Conservation (phyloP, 2,888 invertebrate genomes). For the Hemistola chrysoprasaria region DNA sequence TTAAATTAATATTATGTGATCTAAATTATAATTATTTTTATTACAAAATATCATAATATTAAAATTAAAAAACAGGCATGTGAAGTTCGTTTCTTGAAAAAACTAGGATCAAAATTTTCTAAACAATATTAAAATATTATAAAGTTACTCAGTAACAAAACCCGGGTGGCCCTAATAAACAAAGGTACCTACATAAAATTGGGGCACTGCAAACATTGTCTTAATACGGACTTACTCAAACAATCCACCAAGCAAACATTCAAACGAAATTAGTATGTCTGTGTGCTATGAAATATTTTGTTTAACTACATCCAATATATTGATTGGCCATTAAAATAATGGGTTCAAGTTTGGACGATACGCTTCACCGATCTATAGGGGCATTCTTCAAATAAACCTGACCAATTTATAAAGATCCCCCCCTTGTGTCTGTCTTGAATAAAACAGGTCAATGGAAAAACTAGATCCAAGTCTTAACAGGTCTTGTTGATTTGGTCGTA, state of each 20-base stretch:
- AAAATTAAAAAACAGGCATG: no score
- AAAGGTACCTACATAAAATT: conserved; percentile 43
- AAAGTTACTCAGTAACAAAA: conserved; percentile 11
- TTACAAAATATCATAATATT: no score
- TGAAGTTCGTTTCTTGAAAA: not conserved
- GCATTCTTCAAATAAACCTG: conserved; percentile 48
- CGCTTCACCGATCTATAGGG: conserved; percentile 57
- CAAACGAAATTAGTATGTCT: conserved; percentile 72
- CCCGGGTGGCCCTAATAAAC: conserved; percentile 23
- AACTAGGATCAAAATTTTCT: no score
- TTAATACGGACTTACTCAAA: conserved; percentile 68
- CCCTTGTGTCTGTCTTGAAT: conserved; percentile 11
- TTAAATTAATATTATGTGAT: no score
- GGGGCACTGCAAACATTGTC: conserved; percentile 55
- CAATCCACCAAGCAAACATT: conserved; percentile 74
- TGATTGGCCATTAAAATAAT: conserved; percentile 75
- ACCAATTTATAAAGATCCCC: conserved; percentile 22
- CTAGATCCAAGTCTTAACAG: conserved; percentile 22
- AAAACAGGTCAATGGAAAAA: not conserved
- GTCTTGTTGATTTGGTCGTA: conserved; percentile 40
- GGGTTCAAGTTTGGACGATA: conserved; percentile 61
- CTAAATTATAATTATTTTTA: no score
- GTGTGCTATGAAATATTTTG: conserved; percentile 63
- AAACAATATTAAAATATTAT: conserved; percentile 26
- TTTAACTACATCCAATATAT: conserved; percentile 65